A percentile compares a stretch with the other conserved stretches of the same genome.
Evolutionary conservation across 2,113 vertebrate genomes (phyloP).

Genomic region (Onychorhynchus coronatus): DNA sequence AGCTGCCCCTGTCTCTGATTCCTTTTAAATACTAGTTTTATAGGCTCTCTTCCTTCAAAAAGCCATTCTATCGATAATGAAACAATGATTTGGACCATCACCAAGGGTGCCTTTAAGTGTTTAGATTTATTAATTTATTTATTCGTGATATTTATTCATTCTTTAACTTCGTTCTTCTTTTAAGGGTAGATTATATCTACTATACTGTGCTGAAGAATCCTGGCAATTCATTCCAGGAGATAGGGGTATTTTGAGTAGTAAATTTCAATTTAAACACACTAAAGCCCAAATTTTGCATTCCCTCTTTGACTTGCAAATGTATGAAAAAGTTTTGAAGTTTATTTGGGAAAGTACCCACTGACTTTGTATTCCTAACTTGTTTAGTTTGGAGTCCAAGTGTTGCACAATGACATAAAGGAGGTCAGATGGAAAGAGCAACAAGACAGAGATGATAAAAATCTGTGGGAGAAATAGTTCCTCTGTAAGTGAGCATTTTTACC

Average conservation of each 20-base stretch:
- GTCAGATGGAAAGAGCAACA: background rate
- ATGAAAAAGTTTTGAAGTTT: background rate
- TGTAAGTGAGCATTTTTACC: background rate
- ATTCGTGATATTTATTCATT: background rate
- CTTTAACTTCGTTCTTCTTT: background rate
- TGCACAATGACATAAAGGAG: background rate
- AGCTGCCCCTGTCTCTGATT: background rate
- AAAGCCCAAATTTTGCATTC: background rate
- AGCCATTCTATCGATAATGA: background rate
- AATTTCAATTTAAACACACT: constrained; percentile 7
- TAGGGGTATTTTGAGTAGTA: background rate
- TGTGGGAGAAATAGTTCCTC: background rate
- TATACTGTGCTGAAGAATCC: background rate
- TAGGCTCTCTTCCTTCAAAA: background rate
- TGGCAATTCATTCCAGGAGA: background rate
- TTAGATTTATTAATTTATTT: background rate
- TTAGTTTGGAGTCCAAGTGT: background rate
- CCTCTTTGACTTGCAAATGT: background rate
- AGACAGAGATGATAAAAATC: background rate
- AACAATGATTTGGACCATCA: background rate
- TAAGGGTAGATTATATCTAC: background rate
- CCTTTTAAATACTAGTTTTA: background rate
- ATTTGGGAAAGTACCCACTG: background rate
- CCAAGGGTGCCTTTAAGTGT: background rate
- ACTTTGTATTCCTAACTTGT: background rate